phyloP scores from a whole-genome alignment of 2,113 vertebrate genomes.

The Scopus umbretta region DNA sequence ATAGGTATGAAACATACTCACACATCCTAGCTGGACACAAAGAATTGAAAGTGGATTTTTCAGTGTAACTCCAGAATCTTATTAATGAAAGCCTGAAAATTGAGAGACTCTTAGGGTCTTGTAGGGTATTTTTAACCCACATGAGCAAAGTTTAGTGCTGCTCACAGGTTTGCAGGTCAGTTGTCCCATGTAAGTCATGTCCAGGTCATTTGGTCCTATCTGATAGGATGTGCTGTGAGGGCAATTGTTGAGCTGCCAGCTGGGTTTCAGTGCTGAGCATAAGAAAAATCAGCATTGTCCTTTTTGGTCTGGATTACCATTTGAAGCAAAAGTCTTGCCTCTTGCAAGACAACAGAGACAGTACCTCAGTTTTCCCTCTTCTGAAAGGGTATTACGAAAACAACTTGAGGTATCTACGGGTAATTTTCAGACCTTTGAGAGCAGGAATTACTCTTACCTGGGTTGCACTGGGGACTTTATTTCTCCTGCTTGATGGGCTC shows the following conservation, averaged over 20 bases:
- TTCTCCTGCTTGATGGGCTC: background rate
- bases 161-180: background rate
- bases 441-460: background rate
- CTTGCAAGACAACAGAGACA: background rate
- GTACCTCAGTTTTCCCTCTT: background rate
- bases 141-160: background rate
- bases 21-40: background rate
- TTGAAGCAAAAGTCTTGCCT: background rate
- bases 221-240: background rate
- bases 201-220: background rate
- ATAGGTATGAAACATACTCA: background rate
- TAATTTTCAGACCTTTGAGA: background rate
- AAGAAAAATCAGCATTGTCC: background rate
- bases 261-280: background rate
- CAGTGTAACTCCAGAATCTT: background rate
- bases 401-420: background rate
- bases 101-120: background rate
- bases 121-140: background rate
- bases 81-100: background rate
- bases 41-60: background rate
- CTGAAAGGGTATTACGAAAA: background rate
- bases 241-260: background rate
- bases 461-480: background rate
- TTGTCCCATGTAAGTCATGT: background rate
- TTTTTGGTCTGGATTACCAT: background rate